Percentiles rank a stretch among this genome's conserved stretches.
Conservation (phyloP, 2,888 invertebrate genomes). For the Cheilosia vernalis region DNA sequence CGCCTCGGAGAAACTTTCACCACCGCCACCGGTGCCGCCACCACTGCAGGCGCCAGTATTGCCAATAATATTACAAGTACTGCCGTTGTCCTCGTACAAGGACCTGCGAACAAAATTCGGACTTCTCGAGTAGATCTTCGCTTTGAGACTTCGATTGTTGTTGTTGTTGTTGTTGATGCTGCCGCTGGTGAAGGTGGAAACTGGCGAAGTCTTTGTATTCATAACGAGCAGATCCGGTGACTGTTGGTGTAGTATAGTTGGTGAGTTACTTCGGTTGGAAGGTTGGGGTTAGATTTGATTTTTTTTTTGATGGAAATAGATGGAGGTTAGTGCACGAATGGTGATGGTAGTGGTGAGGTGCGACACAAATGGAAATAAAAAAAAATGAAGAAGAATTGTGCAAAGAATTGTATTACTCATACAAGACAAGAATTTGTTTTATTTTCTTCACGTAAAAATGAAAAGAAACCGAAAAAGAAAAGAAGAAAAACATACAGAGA, state of each 20-base stretch:
- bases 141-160: conserved; percentile 48
- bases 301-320: conserved; percentile 28
- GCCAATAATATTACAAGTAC: conserved; percentile 69
- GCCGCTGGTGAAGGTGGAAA: conserved; percentile 34
- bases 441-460: conserved; percentile 14
- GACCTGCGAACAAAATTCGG: conserved; percentile 56
- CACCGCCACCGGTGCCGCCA: conserved; percentile 36
- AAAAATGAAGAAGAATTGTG: conserved; percentile 46
- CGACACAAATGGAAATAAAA: conserved; percentile 48
- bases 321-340: conserved; percentile 71
- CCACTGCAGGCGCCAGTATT: conserved; percentile 68
- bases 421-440: conserved; percentile 29
- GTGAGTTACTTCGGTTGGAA: conserved; percentile 71
- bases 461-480: conserved; percentile 15
- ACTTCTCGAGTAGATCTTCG: conserved; percentile 58
- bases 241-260: conserved; percentile 70
- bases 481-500: conserved; percentile 19
- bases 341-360: conserved; percentile 59
- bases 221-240: conserved; percentile 72
- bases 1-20: conserved; percentile 59
- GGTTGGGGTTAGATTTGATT: conserved; percentile 5
- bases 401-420: conserved; percentile 62
- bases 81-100: conserved; percentile 64
- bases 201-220: conserved; percentile 55
- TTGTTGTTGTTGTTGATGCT: conserved; percentile 57